Evolutionary conservation across 2,113 vertebrate species (phyloP), one percentile per base, ranked within the genome.

Genomic region (Candoia aspera): DNA sequence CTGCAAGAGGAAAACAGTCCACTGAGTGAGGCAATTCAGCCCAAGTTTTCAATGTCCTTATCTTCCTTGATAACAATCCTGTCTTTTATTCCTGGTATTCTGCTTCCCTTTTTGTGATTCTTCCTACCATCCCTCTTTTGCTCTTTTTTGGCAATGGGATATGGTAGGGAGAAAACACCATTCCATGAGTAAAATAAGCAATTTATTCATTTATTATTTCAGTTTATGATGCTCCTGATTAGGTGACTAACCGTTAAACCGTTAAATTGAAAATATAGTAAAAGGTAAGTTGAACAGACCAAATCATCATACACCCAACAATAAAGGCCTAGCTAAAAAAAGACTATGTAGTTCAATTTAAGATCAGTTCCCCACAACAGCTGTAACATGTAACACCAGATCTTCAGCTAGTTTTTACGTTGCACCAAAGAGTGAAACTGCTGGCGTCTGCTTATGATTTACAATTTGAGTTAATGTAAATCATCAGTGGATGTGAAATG

Each of bases 1-100:
- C 98, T 98, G 95, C 33, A 95, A 93, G 33, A 92, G 92, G 88
- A 91, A 95, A 55, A 2, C 73, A 91, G 42, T 24, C 6, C 92
- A 62, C 94, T 23, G 1, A 73, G 87, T 23, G 1, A 64, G 87
- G 89, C 68, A 4, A 19, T 19, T 1, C 88, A 9, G 0, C 42
- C 86, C 85, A 53, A 1, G 37, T 88, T 2, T 64, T 90, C 94
- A 93, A 24, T 24, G 24, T 79, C 42, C 19, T 54, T 23, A 6
- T 42, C 42, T 85, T 37, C 89, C n/a, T 83, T 5, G 8, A 9
- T 2, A n/a, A 60, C 5, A 90, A 4, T 2, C 21, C 26, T n/a
- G 24, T 23, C 5, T 24, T 86, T 26, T 54, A 37, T 13, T 37
- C 59, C 46, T 37, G 6, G 3, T 46, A 54, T 37, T 42, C 6